A percentile compares a stretch with the other conserved stretches of the same genome.
phyloP scores from a whole-genome alignment of 2,888 invertebrate species.

The Trichogramma dendrolimi region DNA sequence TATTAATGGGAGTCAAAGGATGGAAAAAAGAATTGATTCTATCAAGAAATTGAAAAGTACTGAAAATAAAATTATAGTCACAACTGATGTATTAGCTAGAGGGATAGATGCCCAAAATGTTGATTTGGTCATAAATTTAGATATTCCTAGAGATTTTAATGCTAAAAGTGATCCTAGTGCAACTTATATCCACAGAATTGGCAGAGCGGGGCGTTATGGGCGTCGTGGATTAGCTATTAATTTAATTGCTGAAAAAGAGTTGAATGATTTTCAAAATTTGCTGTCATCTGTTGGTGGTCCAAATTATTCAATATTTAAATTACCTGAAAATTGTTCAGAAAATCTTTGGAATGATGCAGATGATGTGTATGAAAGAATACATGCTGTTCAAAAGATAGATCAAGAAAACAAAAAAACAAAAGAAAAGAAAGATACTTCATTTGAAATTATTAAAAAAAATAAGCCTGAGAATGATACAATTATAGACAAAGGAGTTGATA shows the following conservation, averaged over 20 bases:
- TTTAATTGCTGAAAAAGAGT: constrained; percentile 67
- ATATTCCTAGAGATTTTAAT: constrained; percentile 65
- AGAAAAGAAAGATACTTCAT: constrained; percentile 15
- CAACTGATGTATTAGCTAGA: constrained; percentile 87
- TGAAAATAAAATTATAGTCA: constrained; percentile 78
- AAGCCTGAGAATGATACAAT: neutral
- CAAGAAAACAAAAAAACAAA: constrained; percentile 12
- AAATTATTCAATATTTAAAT: constrained; percentile 54
- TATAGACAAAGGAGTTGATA: neutral
- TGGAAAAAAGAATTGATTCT: constrained; percentile 70
- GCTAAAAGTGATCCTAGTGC: constrained; percentile 51
- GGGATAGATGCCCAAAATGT: constrained; percentile 93
- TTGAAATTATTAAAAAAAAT: neutral
- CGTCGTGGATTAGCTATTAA: constrained; percentile 76
- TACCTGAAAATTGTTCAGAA: constrained; percentile 46
- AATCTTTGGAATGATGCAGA: constrained; percentile 43
- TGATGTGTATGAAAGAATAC: constrained; percentile 39
- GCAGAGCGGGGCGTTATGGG: constrained; percentile 92
- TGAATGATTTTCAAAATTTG: constrained; percentile 57
- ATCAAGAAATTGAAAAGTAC: constrained; percentile 75
- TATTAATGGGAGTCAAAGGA: constrained; percentile 76
- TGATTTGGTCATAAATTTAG: constrained; percentile 89
- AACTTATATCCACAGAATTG: constrained; percentile 91
- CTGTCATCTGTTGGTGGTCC: constrained; percentile 58
- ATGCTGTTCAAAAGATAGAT: constrained; percentile 13